These are phyloP conservation scores for Elephas maximus DNA, from an alignment of 2,113 vertebrate genomes.

Conservation along the genomic window DNA sequence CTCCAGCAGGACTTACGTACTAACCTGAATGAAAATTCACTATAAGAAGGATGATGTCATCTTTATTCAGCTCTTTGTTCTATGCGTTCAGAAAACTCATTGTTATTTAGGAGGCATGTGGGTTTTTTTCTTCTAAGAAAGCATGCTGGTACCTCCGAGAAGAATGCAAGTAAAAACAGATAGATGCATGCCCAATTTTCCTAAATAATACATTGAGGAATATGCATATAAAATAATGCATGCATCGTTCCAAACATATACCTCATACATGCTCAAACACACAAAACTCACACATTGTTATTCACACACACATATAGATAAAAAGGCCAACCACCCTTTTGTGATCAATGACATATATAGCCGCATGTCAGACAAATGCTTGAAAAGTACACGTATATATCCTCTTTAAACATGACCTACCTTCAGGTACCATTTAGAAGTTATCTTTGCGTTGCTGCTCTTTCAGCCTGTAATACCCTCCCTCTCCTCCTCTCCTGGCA, in stretches of 20 bases:
- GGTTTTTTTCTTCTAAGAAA: slow-evolving; percentile 66
- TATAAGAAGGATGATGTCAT: slow-evolving; percentile 82
- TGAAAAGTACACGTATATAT: background rate
- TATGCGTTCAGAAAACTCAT: slow-evolving; percentile 70
- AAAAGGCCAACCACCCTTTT: slow-evolving; percentile 12
- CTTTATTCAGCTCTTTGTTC: slow-evolving; percentile 74
- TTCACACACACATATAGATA: background rate
- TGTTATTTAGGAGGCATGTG: slow-evolving; percentile 71
- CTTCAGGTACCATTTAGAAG: background rate
- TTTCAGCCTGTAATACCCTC: background rate
- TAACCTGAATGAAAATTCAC: slow-evolving; percentile 87
- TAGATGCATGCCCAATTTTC: background rate
- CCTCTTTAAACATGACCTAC: slow-evolving; percentile 1
- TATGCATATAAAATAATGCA: slow-evolving; percentile 14
- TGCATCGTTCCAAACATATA: background rate
- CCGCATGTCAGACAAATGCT: background rate
- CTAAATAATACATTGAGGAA: background rate
- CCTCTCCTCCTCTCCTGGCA: background rate
- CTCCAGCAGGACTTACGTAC: slow-evolving; percentile 83
- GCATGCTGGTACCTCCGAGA: background rate
- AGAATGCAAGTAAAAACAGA: slow-evolving; percentile 5
- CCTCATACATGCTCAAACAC: background rate
- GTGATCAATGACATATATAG: background rate
- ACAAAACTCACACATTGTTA: background rate
- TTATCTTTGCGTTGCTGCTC: background rate